These are phyloP conservation scores for Ormyrus rosae DNA, from an alignment of 2,888 invertebrate genomes.

Conservation along the genomic window DNA sequence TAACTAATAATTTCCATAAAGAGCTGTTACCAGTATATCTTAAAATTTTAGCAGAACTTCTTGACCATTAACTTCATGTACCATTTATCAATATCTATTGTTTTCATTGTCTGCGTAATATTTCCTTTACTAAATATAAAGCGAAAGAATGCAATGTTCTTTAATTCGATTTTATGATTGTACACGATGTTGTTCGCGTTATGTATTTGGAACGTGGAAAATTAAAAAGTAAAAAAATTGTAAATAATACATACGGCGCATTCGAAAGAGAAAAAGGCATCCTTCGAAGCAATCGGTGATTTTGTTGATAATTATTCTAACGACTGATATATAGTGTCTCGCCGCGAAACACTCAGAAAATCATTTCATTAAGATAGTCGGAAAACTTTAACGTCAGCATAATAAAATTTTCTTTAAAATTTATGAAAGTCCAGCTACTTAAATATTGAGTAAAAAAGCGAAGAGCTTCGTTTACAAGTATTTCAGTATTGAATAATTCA, in stretches of 20 bases:
- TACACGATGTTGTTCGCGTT: conserved; percentile 51
- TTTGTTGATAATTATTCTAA: conserved; percentile 38
- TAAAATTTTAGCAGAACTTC: background rate
- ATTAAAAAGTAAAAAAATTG: conserved; percentile 42
- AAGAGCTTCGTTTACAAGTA: background rate
- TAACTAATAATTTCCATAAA: background rate
- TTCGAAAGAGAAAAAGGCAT: conserved; percentile 25
- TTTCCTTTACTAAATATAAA: background rate
- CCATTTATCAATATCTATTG: conserved; percentile 2
- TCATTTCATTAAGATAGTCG: conserved; percentile 36
- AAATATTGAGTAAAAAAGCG: background rate
- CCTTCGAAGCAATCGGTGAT: conserved; percentile 46
- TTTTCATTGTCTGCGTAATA: conserved; percentile 4
- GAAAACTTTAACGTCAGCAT: background rate
- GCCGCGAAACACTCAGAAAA: conserved; percentile 33
- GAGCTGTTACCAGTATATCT: no score
- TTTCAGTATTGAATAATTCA: conserved; percentile 5
- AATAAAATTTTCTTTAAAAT: background rate
- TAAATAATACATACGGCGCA: conserved; percentile 50
- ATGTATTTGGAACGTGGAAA: conserved; percentile 46
- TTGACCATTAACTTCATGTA: background rate
- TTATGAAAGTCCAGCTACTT: background rate
- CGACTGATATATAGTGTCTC: conserved; percentile 49
- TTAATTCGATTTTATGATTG: conserved; percentile 27
- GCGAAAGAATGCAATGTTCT: conserved; percentile 19